A percentile compares a stretch with the other conserved stretches of the same genome.
Evolutionary conservation across 2,888 invertebrate genomes (phyloP).

Genomic region (Andrena bucephala): DNA sequence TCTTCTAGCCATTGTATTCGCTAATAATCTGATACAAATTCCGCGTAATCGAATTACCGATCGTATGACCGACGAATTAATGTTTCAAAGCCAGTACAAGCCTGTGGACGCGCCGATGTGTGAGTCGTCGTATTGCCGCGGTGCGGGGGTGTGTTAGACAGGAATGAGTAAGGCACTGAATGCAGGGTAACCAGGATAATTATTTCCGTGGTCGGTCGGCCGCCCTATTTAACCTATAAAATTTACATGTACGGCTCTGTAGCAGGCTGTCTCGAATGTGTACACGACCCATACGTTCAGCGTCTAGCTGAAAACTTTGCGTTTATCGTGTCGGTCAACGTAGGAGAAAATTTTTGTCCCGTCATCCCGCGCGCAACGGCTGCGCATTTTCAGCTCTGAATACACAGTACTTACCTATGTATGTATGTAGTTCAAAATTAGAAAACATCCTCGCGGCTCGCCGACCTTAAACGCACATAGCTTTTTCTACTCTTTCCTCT

Average conservation of each 20-base stretch:
- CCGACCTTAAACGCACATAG: background rate
- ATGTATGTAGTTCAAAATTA: conserved; percentile 20
- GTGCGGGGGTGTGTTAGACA: conserved; percentile 41
- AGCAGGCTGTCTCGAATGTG: conserved; percentile 34
- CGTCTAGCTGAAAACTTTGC: conserved; percentile 65
- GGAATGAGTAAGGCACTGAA: conserved; percentile 73
- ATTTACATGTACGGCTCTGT: conserved; percentile 75
- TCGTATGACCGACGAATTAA: conserved; percentile 13
- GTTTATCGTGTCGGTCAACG: conserved; percentile 54
- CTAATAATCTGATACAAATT: conserved; percentile 22
- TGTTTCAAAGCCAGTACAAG: conserved; percentile 35
- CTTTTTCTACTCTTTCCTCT: background rate
- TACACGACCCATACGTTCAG: conserved; percentile 45
- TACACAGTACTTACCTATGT: background rate
- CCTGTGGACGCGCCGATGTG: conserved; percentile 14
- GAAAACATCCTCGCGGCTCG: conserved; percentile 32
- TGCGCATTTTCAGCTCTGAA: conserved; percentile 21
- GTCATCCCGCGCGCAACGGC: conserved; percentile 25
- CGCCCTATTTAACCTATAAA: conserved; percentile 79
- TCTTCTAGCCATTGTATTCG: background rate
- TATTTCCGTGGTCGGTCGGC: conserved; percentile 76
- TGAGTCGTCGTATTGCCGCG: conserved; percentile 8
- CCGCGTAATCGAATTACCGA: conserved; percentile 6
- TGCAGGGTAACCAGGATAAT: conserved; percentile 77
- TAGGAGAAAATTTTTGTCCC: conserved; percentile 58